These are phyloP conservation scores for Sminthurinus aureus DNA, from an alignment of 2,888 invertebrate species.

Conservation along the genomic window DNA sequence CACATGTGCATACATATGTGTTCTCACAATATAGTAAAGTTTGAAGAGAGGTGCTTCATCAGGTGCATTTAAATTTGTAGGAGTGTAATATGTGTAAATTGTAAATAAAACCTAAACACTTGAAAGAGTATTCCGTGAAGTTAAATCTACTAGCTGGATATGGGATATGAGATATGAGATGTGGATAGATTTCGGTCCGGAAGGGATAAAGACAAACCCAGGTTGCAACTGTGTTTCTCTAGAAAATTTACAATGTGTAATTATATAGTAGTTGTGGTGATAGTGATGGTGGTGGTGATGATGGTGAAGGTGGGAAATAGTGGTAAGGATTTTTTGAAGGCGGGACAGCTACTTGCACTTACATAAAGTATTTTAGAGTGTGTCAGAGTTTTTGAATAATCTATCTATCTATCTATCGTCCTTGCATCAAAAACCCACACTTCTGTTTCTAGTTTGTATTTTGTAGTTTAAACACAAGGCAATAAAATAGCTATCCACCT, in stretches of 20 bases:
- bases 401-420: not conserved
- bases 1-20: too few species aligned
- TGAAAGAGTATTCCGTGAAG: too few species aligned
- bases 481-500: not conserved
- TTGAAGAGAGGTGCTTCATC: too few species aligned
- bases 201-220: too few species aligned
- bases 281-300: too few species aligned
- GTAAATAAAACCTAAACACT: too few species aligned
- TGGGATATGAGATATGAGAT: too few species aligned
- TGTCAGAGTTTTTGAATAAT: not conserved
- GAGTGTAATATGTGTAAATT: too few species aligned
- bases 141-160: too few species aligned
- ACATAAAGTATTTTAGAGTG: not conserved
- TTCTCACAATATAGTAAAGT: too few species aligned
- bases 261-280: conserved; percentile 37
- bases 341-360: not conserved
- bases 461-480: not conserved
- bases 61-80: too few species aligned
- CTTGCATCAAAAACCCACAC: not conserved
- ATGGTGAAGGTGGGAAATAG: not conserved
- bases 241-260: conserved; percentile 42
- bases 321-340: not conserved
- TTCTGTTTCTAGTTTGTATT: not conserved
- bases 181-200: too few species aligned
- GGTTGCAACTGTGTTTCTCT: not conserved